Base-by-base conservation (phyloP, 2,888 invertebrate genomes). In the Nemapogon koenigi region DNA sequence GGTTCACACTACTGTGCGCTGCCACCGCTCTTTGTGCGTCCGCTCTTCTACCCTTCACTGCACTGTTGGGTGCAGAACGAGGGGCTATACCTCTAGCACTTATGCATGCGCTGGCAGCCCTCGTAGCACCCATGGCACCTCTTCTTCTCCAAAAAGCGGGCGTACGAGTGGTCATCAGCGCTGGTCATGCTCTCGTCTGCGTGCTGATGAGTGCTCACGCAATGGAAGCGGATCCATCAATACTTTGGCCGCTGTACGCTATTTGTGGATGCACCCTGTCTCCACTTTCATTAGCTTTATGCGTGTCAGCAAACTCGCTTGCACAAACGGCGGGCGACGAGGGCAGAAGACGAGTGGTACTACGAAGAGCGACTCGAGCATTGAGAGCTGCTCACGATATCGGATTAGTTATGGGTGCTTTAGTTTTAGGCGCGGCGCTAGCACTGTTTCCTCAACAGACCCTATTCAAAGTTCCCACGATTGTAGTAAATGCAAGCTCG, bases 21-120 rank as follows among this genome's bases (percentile, higher is more conserved):
- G 63, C 85, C 17, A 86, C 87, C 49, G 81, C 84, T 1, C 73
- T 86, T 8, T 81, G 83, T 41, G 85, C 87, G 1, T 83, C 87
- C 3, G 85, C 87, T 1, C 78, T 85, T 11, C 61, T 87, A 16
- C 88, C 88, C 0, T 76, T 78, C 57, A 75, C 75, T 3, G 78
- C 78, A 0, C 71, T 68, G 44, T 73, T 72, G 2, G 78, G 78
- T 3, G 75, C 78, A 8, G 78, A 75, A 49, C 76, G 69, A 1
- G 89, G 89, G 0, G 85, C 88, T 0, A 57, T 86, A 35, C 73
- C 89, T 2, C 67, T 89, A 8, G 81, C 86, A 1, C 59, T 81
- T 7, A 81, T 86, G 55, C 86, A 86, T 51, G 55, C 83, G 1
- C 60, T 83, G 17, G 86, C 87, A 2, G 84, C 87, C 0, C 50